A percentile compares a stretch with the other conserved stretches of the same genome.
These are phyloP conservation scores for Drosophila watanabei DNA, from an alignment of 1,140 invertebrate species.

Conservation along the genomic window DNA sequence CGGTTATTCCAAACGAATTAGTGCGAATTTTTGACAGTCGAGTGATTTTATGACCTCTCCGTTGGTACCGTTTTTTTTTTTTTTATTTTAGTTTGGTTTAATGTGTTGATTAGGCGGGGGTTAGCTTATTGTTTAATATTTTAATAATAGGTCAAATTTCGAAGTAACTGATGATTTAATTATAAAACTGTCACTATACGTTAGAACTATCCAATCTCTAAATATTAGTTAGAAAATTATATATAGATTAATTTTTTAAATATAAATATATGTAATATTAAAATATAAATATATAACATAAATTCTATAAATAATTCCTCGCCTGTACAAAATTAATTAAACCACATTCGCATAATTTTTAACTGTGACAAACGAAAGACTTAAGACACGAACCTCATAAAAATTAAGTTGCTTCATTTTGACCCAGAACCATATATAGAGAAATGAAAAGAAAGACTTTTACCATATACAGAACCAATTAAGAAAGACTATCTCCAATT, in stretches of 20 bases:
- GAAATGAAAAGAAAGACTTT: background rate
- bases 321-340: too few relatives aligned
- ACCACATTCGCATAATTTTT: background rate
- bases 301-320: background rate
- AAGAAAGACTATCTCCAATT: conserved; percentile 12
- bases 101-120: conserved; percentile 14
- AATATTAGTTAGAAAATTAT: too few relatives aligned
- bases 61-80: conserved; percentile 12
- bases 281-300: background rate
- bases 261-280: too few relatives aligned
- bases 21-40: conserved; percentile 77
- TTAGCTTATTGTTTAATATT: background rate
- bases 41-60: conserved; percentile 66
- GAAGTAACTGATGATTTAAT: background rate
- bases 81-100: conserved; percentile 4
- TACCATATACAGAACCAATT: conserved; percentile 19
- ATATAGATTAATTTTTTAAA: background rate
- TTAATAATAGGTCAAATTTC: conserved; percentile 3
- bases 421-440: background rate
- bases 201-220: background rate
- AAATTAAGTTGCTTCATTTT: background rate
- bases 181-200: background rate
- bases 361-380: conserved; percentile 8
- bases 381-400: conserved; percentile 16
- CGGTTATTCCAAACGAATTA: conserved; percentile 71